Conservation (phyloP, 2,113 vertebrate species). For the Antechinus flavipes region DNA sequence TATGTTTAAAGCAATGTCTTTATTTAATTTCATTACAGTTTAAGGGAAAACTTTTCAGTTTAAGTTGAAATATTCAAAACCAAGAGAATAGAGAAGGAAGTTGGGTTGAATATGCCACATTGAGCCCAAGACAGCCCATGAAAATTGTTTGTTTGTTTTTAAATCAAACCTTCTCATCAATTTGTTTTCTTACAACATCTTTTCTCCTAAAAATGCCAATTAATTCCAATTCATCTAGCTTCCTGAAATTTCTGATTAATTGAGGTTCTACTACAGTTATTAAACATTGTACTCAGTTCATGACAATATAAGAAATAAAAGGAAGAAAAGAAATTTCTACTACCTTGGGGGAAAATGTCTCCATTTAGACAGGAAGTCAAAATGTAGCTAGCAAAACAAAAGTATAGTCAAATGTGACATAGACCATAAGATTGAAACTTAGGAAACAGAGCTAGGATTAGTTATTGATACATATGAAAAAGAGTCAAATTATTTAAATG, state of each 20-base stretch:
- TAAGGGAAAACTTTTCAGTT: background rate
- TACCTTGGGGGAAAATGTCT: background rate
- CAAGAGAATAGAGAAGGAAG: background rate
- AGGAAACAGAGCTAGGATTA: background rate
- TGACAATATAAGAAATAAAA: background rate
- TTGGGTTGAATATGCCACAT: background rate
- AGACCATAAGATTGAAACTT: constrained; percentile 5
- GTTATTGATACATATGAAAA: background rate
- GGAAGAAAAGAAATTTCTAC: background rate
- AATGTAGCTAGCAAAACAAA: background rate
- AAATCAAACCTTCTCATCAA: background rate
- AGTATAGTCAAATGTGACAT: background rate
- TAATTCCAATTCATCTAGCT: background rate
- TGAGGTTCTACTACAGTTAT: background rate
- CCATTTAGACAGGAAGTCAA: background rate
- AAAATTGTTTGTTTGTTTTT: background rate
- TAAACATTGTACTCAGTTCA: background rate
- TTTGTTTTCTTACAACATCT: background rate
- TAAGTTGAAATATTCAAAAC: background rate
- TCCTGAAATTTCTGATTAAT: background rate
- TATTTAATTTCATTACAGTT: background rate
- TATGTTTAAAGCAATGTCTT: background rate
- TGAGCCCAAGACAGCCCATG: background rate
- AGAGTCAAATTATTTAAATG: constrained; percentile 1
- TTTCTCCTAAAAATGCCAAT: background rate